Conservation (phyloP, 2,113 vertebrate genomes). For the Paracanthobrama guichenoti region DNA sequence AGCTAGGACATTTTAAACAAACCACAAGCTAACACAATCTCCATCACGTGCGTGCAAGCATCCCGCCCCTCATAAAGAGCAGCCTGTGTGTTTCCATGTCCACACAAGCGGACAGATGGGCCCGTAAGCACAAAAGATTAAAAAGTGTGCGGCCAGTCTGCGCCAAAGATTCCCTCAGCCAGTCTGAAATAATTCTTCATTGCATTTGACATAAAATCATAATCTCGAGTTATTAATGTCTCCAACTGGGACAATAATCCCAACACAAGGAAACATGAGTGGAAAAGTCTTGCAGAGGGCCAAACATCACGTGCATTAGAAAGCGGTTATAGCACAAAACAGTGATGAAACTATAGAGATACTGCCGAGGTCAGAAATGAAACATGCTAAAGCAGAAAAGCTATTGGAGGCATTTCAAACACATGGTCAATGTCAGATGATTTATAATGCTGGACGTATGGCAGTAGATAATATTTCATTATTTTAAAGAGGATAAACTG, state of each 20-base stretch:
- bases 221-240: slow-evolving; percentile 32
- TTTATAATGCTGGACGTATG: background rate
- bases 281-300: background rate
- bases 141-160: slow-evolving; percentile 9
- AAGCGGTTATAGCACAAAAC: background rate
- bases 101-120: slow-evolving; percentile 30
- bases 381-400: background rate
- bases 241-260: slow-evolving; percentile 29
- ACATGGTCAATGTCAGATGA: background rate
- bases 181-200: slow-evolving; percentile 40
- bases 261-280: slow-evolving; percentile 4
- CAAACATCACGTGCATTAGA: slow-evolving; percentile 18
- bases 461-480: background rate
- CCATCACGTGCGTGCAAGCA: no score
- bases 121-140: slow-evolving; percentile 41
- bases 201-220: slow-evolving; percentile 44
- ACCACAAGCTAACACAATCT: background rate
- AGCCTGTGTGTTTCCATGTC: slow-evolving; percentile 19
- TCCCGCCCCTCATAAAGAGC: slow-evolving; percentile 2
- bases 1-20: background rate
- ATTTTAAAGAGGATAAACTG: background rate
- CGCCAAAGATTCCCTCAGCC: background rate
- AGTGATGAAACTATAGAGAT: background rate
- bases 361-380: background rate
- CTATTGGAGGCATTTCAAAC: background rate